A percentile compares a stretch with the other conserved stretches of the same genome.
These are phyloP conservation scores for pig (Sus scrofa) DNA, from an alignment of 2,113 vertebrate species.

Conservation along the genomic window T2T-Sscrofa CM000824.6:121250001-121250500, in stretches of 20 bases:
- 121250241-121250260: neutral
- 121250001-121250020: neutral
- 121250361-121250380: neutral
- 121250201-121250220: too few relatives aligned
- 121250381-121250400: neutral
- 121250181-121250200: too few relatives aligned
- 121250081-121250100: neutral
- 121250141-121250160: too few relatives aligned
- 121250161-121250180: too few relatives aligned
- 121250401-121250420: neutral
- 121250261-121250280: neutral
- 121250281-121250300: neutral
- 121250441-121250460: neutral
- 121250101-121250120: too few relatives aligned
- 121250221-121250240: too few relatives aligned
- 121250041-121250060: neutral
- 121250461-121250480: neutral
- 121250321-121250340: neutral
- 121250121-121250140: too few relatives aligned
- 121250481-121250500: neutral
- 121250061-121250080: neutral
- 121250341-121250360: neutral
- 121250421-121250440: neutral
- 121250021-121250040: neutral
- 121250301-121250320: neutral